These are phyloP conservation scores for Catocala nupta DNA, from an alignment of 2,888 invertebrate species.

Conservation along the genomic window DNA sequence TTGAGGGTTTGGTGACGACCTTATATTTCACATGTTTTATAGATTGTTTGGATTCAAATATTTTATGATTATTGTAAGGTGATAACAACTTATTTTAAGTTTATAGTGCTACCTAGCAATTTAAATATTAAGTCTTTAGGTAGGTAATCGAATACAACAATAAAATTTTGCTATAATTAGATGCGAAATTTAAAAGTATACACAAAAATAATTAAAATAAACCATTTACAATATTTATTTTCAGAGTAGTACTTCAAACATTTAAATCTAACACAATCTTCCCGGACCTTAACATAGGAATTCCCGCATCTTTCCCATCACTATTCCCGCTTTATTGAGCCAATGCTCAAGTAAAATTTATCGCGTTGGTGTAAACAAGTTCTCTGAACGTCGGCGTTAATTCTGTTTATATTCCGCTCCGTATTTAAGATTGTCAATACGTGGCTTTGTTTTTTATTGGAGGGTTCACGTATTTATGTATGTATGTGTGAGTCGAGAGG, in stretches of 20 bases:
- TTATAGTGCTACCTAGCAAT: too few relatives aligned
- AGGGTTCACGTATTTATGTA: conserved; percentile 6
- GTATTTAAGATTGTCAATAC: conserved; percentile 28
- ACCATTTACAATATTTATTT: too few relatives aligned
- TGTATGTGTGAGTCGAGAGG: background rate
- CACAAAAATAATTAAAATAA: background rate
- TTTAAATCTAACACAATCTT: conserved; percentile 19
- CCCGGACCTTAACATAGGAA: conserved; percentile 17
- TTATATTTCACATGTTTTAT: too few relatives aligned
- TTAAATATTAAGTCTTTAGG: too few relatives aligned
- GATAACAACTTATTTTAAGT: too few relatives aligned
- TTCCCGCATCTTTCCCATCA: conserved; percentile 26
- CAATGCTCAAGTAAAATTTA: conserved; percentile 50
- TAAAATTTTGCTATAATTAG: too few relatives aligned
- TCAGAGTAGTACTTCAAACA: conserved; percentile 1
- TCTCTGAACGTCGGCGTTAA: conserved; percentile 43
- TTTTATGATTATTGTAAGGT: too few relatives aligned
- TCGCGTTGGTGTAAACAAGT: conserved; percentile 52
- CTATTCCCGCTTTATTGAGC: conserved; percentile 46
- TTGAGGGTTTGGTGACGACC: too few relatives aligned
- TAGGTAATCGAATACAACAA: too few relatives aligned
- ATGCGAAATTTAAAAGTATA: too few relatives aligned
- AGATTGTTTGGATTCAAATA: too few relatives aligned
- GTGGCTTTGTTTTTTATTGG: conserved; percentile 26
- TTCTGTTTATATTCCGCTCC: conserved; percentile 40